These are phyloP conservation scores for Colletes latitarsis DNA, from an alignment of 1,140 invertebrate species.

Conservation along the genomic window DNA sequence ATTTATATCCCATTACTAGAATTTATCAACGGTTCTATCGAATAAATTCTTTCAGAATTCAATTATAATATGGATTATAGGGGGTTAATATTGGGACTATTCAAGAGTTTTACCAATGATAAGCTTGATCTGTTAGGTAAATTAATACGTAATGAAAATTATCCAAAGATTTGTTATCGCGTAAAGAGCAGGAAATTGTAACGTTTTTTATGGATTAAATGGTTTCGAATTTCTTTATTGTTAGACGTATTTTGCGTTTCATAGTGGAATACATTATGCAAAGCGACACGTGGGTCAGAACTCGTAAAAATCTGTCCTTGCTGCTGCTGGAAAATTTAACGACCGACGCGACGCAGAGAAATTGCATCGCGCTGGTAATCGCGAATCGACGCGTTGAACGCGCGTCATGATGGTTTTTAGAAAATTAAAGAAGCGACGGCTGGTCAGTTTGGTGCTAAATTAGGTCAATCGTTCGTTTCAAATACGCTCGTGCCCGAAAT, in stretches of 20 bases:
- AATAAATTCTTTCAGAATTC: no score
- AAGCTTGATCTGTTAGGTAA: no score
- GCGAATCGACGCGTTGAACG: no score
- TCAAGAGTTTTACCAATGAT: no score
- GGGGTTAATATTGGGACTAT: no score
- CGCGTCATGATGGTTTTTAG: no score
- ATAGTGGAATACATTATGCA: constrained; percentile 32
- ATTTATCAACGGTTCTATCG: no score
- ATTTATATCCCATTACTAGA: no score
- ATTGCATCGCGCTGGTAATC: background rate
- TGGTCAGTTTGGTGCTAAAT: background rate
- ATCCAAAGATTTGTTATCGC: constrained; percentile 14
- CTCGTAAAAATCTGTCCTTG: background rate
- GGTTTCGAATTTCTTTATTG: constrained; percentile 33
- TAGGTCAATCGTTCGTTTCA: background rate
- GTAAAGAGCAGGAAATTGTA: background rate
- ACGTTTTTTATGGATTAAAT: constrained; percentile 29
- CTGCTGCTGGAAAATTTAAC: constrained; percentile 1
- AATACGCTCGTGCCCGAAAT: background rate
- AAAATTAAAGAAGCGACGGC: background rate
- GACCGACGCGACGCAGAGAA: background rate
- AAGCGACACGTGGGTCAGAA: background rate
- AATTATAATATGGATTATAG: no score
- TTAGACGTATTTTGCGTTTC: constrained; percentile 16
- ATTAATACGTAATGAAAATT: constrained; percentile 16